Evolutionary conservation across 2,888 invertebrate species (phyloP), one percentile per base, ranked within the genome.

Genomic region (Melanostoma scalare): DNA sequence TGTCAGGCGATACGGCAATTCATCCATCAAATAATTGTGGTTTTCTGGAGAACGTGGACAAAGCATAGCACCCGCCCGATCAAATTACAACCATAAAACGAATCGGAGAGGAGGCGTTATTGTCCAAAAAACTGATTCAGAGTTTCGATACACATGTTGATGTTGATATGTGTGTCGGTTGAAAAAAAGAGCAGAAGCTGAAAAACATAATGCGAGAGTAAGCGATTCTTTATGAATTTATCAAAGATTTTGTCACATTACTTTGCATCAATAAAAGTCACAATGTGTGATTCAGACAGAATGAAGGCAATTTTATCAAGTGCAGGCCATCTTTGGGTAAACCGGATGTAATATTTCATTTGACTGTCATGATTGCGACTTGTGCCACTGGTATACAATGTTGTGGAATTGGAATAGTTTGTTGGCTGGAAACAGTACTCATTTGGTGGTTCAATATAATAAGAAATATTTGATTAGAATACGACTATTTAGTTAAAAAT

Each of bases 221-320:
- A 74, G 53, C 60, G 58, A 84, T 84, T 78, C 78, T 74, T 84
- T 63, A 78, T 78, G 74, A 78, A 74, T 44, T 82, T 84, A 84
- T 84, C 78, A 60, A 78, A 35, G 48, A 84, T 84, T 74, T 78
- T 84, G 82, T 84, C 82, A 84, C 82, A 69, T 78, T 69, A 36
- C 74, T 20, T 20, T 20, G 20, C 20, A 84, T 84, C 78, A 84
- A 84, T 84, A 84, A 84, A 84, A 73, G 82, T 78, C 82, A 84
- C 73, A 58, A 73, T 38, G 36, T 44, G 48, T 38, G 77, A 68
- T 77, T 73, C 68, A 73, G 73, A 76, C 69, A 33, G 69, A 46
- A 53, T 75, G 44, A n/a, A 40, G 50, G 31, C 6, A 52, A 20
- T 20, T 36, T 0, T 53, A 69, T 80, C 80, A 42, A 42, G 55